Evolutionary conservation across 2,888 invertebrate species (phyloP).

Genomic region (Cheilosia scutellata): DNA sequence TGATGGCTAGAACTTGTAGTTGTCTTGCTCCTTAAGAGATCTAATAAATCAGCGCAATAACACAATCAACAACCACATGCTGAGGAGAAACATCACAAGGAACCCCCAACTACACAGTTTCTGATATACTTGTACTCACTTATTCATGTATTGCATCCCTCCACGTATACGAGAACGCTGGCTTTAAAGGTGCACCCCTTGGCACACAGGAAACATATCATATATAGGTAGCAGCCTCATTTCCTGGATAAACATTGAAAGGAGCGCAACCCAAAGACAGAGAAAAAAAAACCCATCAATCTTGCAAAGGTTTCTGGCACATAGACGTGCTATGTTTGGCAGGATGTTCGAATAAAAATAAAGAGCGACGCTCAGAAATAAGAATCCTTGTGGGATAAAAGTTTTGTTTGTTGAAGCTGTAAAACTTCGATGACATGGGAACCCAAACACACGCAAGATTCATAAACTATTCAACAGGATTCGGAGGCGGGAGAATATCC

Average conservation of each 20-base stretch:
- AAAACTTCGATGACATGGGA: conserved; percentile 49
- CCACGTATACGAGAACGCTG: background rate
- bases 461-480: conserved; percentile 44
- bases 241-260: conserved; percentile 44
- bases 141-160: conserved; percentile 28
- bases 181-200: conserved; percentile 33
- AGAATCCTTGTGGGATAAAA: conserved; percentile 9
- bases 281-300: conserved; percentile 44
- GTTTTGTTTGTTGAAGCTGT: conserved; percentile 26
- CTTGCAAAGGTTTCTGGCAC: conserved; percentile 55
- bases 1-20: conserved; percentile 23
- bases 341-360: conserved; percentile 30
- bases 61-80: conserved; percentile 49
- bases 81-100: conserved; percentile 5
- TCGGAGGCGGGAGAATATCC: background rate
- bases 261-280: background rate
- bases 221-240: conserved; percentile 36
- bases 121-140: conserved; percentile 3
- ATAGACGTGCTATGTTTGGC: conserved; percentile 49
- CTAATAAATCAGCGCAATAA: conserved; percentile 55
- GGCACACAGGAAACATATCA: conserved; percentile 57
- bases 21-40: conserved; percentile 48
- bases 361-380: background rate
- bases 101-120: conserved; percentile 6
- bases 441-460: conserved; percentile 30